phyloP scores from a whole-genome alignment of 2,113 vertebrate genomes.

The Pelobates fuscus region DNA sequence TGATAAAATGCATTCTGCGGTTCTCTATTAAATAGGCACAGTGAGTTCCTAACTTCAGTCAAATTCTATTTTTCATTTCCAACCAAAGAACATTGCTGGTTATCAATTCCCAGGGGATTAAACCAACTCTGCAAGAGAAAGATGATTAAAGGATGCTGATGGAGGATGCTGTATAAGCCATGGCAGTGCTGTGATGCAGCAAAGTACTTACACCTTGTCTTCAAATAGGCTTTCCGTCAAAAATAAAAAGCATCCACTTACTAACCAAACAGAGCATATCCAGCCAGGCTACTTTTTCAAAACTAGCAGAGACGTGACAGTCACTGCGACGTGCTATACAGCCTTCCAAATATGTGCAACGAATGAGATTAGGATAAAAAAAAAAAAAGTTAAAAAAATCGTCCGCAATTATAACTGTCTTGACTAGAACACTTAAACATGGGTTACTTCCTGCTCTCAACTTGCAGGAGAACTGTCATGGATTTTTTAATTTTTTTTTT shows the following conservation, averaged over 20 bases:
- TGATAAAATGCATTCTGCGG: not conserved
- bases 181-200: not conserved
- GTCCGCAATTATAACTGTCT: too few relatives aligned
- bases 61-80: not conserved
- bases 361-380: too few relatives aligned
- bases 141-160: not conserved
- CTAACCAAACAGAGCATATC: conserved; percentile 1
- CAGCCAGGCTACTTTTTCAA: not conserved
- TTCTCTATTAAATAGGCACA: not conserved
- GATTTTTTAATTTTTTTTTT: too few relatives aligned
- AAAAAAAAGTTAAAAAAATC: too few relatives aligned
- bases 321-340: not conserved
- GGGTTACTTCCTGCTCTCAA: too few relatives aligned
- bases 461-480: too few relatives aligned
- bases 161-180: not conserved
- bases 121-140: not conserved
- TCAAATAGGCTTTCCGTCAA: not conserved
- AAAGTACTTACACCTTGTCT: conserved; percentile 1
- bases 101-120: not conserved
- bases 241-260: not conserved
- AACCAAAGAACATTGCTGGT: not conserved
- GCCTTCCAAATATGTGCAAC: too few relatives aligned
- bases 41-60: not conserved
- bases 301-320: not conserved
- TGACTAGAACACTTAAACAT: too few relatives aligned